Percentiles rank a stretch among this genome's conserved stretches.
Conservation (phyloP, 2,797 vertebrate genomes). For the Sciurus carolinensis region DNA sequence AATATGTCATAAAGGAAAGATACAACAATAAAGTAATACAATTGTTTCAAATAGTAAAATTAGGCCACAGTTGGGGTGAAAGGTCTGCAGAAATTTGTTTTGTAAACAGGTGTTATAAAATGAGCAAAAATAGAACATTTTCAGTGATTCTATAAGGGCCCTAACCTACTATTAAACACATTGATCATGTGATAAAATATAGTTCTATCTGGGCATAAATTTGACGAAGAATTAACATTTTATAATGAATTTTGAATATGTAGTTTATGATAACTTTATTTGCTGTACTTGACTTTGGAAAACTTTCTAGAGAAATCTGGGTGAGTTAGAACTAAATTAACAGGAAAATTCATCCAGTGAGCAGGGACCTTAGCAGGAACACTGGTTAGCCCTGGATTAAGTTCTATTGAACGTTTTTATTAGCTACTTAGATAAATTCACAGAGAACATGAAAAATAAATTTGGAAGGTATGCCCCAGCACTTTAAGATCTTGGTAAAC, state of each 20-base stretch:
- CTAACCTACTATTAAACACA: background rate
- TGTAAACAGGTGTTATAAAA: constrained; percentile 29
- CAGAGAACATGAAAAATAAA: constrained; percentile 1
- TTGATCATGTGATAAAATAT: background rate
- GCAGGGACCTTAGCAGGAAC: background rate
- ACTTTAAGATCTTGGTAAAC: background rate
- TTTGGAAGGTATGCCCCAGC: background rate
- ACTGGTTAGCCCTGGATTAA: background rate
- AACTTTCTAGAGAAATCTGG: background rate
- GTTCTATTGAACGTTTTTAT: background rate
- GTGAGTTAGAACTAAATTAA: background rate
- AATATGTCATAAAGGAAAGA: constrained; percentile 65
- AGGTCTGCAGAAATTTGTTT: background rate
- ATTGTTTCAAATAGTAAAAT: constrained; percentile 52
- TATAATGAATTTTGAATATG: constrained; percentile 40
- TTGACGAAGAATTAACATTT: constrained; percentile 32
- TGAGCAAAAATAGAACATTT: background rate
- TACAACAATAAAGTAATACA: constrained; percentile 38
- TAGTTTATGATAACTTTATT: constrained; percentile 5
- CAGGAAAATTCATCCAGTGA: background rate
- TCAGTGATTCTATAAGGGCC: background rate
- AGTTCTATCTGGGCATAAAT: background rate
- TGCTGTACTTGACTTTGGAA: constrained; percentile 26
- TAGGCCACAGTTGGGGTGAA: background rate
- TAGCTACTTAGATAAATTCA: background rate